A percentile compares a stretch with the other conserved stretches of the same genome.
These are phyloP conservation scores for Leptinotarsa haldemani DNA, from an alignment of 2,888 invertebrate species.

Conservation along the genomic window DNA sequence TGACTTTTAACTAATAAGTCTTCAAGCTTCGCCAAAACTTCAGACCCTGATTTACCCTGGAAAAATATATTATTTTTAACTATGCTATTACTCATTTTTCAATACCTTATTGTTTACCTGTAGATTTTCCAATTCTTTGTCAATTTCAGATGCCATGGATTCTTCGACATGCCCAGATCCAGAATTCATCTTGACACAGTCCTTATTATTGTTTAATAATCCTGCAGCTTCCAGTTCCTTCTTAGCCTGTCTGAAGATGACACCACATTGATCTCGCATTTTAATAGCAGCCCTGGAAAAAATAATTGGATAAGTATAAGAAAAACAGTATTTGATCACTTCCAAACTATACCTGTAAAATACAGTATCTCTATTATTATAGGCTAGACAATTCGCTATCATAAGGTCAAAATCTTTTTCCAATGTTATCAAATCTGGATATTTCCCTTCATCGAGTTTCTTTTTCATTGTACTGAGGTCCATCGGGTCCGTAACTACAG, in stretches of 20 bases:
- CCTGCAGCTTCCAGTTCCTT: conserved; percentile 78
- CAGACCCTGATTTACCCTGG: conserved; percentile 61
- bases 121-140: conserved; percentile 68
- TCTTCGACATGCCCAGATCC: conserved; percentile 61
- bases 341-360: conserved; percentile 76
- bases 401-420: conserved; percentile 94
- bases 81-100: background rate
- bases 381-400: conserved; percentile 94
- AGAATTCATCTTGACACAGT: conserved; percentile 55
- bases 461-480: conserved; percentile 89
- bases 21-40: conserved; percentile 68
- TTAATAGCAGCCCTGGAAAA: conserved; percentile 57
- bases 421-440: conserved; percentile 80
- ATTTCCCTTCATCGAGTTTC: conserved; percentile 77
- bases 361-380: conserved; percentile 95
- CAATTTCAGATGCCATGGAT: conserved; percentile 68
- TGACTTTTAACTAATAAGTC: conserved; percentile 74
- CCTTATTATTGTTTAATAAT: conserved; percentile 63
- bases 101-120: conserved; percentile 55
- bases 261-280: conserved; percentile 89
- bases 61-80: conserved; percentile 25
- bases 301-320: background rate
- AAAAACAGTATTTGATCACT: background rate
- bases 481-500: conserved; percentile 88
- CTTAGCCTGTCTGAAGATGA: conserved; percentile 82